Conservation (phyloP, 2,113 vertebrate genomes). For the Cephalopholis sonnerati region DNA sequence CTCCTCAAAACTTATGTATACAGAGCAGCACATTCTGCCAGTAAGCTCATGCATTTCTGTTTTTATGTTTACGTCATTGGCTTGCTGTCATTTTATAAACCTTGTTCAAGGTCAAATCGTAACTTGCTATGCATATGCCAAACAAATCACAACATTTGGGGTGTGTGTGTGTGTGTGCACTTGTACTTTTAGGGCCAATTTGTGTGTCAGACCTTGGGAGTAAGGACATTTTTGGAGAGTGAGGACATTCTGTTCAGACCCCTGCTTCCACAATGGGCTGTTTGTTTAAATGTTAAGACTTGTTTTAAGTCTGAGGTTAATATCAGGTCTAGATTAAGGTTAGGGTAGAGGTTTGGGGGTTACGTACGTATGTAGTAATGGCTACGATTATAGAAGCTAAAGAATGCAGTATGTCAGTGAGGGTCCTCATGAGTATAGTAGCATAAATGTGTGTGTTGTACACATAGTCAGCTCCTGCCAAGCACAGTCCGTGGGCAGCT, state of each 20-base stretch:
- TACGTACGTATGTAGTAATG: neutral
- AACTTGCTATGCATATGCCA: neutral
- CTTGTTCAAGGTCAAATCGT: slow-evolving; percentile 42
- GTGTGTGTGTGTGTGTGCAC: neutral
- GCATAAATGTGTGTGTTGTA: neutral
- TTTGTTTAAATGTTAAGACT: neutral
- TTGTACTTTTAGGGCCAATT: neutral
- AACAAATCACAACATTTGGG: slow-evolving; percentile 15
- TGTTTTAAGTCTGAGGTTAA: neutral
- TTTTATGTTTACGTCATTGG: slow-evolving; percentile 34
- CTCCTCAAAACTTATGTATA: neutral
- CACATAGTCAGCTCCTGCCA: neutral
- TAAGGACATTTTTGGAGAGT: neutral
- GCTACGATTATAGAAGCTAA: neutral
- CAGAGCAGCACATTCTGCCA: neutral
- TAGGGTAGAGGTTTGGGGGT: neutral
- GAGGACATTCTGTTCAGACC: neutral
- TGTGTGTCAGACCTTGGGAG: neutral
- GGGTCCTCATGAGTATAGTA: neutral
- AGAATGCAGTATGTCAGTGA: neutral
- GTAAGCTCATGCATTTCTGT: neutral
- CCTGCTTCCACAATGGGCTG: neutral
- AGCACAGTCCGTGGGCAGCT: neutral
- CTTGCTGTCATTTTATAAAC: slow-evolving; percentile 12
- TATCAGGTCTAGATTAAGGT: neutral